phyloP scores from a whole-genome alignment of 2,888 invertebrate species.

The Tyria jacobaeae region DNA sequence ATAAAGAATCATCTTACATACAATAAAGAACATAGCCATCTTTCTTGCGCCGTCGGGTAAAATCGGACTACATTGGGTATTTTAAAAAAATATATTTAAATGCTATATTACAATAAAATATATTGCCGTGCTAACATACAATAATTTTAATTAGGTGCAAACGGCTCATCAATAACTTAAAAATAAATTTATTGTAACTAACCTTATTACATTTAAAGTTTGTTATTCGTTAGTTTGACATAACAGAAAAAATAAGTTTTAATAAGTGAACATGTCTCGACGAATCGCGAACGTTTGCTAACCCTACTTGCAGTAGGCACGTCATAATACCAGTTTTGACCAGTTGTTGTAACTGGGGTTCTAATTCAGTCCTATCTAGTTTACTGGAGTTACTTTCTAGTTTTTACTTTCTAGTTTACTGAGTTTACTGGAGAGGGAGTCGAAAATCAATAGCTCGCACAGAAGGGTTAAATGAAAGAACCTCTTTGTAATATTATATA shows the following conservation, averaged over 20 bases:
- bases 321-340: conserved; percentile 17
- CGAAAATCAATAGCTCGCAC: conserved; percentile 50
- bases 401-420: too few species aligned
- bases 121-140: background rate
- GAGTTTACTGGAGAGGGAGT: conserved; percentile 54
- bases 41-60: too few species aligned
- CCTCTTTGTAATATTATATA: background rate
- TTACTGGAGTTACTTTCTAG: too few species aligned
- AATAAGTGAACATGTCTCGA: background rate
- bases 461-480: conserved; percentile 29
- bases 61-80: background rate
- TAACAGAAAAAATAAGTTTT: background rate
- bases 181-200: too few species aligned
- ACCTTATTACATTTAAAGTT: too few species aligned
- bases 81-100: background rate
- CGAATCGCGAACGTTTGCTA: conserved; percentile 2
- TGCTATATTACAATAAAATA: background rate
- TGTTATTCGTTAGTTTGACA: too few species aligned
- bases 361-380: conserved; percentile 41
- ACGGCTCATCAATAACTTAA: background rate
- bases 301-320: conserved; percentile 15
- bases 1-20: too few species aligned
- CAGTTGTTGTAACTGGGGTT: conserved; percentile 27
- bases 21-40: too few species aligned
- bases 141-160: background rate